phyloP scores from a whole-genome alignment of 1,140 invertebrate species.

The Calosoma granatense region DNA sequence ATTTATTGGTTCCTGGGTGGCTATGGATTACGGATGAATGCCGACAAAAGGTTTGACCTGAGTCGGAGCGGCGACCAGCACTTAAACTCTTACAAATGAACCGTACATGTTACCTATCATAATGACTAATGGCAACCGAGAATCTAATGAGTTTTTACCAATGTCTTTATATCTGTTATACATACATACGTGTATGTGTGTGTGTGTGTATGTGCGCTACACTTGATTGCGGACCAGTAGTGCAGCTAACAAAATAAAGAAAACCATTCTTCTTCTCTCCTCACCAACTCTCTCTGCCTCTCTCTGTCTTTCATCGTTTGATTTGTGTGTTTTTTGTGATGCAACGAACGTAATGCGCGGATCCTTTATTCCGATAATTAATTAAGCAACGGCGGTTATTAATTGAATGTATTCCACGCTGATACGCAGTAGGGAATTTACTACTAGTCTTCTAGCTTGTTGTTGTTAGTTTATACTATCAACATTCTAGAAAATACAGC shows the following conservation, averaged over 20 bases:
- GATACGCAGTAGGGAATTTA: not conserved
- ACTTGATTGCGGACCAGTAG: no score
- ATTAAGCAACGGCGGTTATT: not conserved
- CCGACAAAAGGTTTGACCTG: conserved; percentile 1
- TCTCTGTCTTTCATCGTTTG: not conserved
- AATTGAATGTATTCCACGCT: not conserved
- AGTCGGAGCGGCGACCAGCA: not conserved
- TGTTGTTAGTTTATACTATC: no score
- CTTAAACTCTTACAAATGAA: conserved; percentile 4
- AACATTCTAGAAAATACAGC: no score
- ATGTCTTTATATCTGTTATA: conserved; percentile 4
- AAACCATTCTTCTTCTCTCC: not conserved
- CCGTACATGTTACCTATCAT: conserved; percentile 6
- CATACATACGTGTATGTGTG: not conserved
- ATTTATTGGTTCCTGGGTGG: conserved; percentile 7
- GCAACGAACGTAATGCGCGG: conserved; percentile 6
- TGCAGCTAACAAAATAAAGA: not conserved
- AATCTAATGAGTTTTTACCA: conserved; percentile 8
- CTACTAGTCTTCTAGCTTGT: no score
- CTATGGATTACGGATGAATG: not conserved
- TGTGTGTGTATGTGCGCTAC: no score
- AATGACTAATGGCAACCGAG: conserved; percentile 2
- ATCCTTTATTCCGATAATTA: not conserved
- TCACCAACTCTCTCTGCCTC: not conserved
- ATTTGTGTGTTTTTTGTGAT: not conserved